Evolutionary conservation across 2,797 vertebrate species (phyloP), one percentile per base, ranked within the genome.

Genomic region (Neostethus bicornis): DNA sequence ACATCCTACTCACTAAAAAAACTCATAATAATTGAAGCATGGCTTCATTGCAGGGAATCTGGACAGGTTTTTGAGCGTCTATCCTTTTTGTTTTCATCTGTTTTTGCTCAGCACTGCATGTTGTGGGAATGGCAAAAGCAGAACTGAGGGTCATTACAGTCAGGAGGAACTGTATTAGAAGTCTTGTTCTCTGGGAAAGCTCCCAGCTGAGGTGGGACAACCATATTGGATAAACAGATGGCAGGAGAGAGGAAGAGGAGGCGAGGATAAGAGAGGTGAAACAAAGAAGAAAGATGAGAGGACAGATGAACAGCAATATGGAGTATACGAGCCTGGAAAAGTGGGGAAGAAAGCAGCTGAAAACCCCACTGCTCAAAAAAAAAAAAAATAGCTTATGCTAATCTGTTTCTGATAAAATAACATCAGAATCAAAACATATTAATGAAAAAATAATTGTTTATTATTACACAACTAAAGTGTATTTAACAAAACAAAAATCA

Each of bases 171-270:
- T 87, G 71, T 86, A 85, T 90, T 87, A 87, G 85, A 85, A 87
- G 82, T 83, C 83, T 80, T 82, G 77, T 87, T 92, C 87, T 75
- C 88, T 91, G 87, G 81, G 79, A 87, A 87, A 88, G 87, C 81
- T 89, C 81, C 79, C 88, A 91, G 70, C 84, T 83, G 90, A 88
- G 87, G 91, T 66, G 60, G 69, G 80, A 75, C 77, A 26, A 65
- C 70, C 86, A 81, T 89, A 92, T 91, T 89, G 86, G 87, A 85
- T 90, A 90, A 92, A 90, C 90, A 93, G 89, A 92, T 92, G 88
- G 88, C 75, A 56, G 60, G 74, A 70, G 74, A 80, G 79, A 84
- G 83, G 83, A 85, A 81, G 75, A 74, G 78, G 87, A 72, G 70
- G 67, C 68, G 46, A 84, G 58, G 70, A 81, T 79, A 81, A 79